Evolutionary conservation across 2,888 invertebrate species (phyloP).

Genomic region (Diaperis boleti): DNA sequence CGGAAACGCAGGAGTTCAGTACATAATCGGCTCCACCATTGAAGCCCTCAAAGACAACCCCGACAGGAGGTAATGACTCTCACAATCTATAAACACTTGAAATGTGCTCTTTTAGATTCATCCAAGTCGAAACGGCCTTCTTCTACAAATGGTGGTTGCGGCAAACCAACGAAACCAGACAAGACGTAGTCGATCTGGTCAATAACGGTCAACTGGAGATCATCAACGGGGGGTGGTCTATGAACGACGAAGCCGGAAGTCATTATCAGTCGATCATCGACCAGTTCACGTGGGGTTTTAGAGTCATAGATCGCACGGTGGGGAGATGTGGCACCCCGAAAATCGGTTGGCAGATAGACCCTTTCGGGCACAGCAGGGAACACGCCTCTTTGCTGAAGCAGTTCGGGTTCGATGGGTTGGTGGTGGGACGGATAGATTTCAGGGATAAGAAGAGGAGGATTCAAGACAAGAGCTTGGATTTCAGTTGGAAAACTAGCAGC

Average conservation of each 20-base stretch:
- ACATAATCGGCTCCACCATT: slow-evolving; percentile 79
- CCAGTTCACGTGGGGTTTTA: slow-evolving; percentile 81
- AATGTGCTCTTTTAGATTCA: slow-evolving; percentile 74
- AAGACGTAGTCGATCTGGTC: slow-evolving; percentile 76
- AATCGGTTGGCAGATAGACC: slow-evolving; percentile 88
- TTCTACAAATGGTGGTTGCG: slow-evolving; percentile 87
- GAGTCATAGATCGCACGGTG: slow-evolving; percentile 65
- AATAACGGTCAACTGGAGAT: slow-evolving; percentile 81
- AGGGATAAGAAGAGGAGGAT: slow-evolving; percentile 72
- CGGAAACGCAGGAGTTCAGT: slow-evolving; percentile 71
- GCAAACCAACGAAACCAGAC: slow-evolving; percentile 71
- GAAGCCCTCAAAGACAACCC: slow-evolving; percentile 71
- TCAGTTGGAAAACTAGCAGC: slow-evolving; percentile 76
- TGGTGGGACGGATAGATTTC: slow-evolving; percentile 78
- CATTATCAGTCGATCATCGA: slow-evolving; percentile 81
- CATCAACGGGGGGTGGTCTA: slow-evolving; percentile 84
- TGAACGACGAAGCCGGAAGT: slow-evolving; percentile 84
- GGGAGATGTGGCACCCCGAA: slow-evolving; percentile 80
- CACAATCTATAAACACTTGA: background rate
- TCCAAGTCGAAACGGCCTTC: slow-evolving; percentile 87
- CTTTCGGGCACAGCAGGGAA: slow-evolving; percentile 82
- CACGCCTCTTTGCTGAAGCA: slow-evolving; percentile 74
- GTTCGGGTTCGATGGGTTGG: slow-evolving; percentile 80
- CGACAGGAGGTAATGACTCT: slow-evolving; percentile 65
- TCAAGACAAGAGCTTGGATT: slow-evolving; percentile 73